Evolutionary conservation across 1,140 invertebrate genomes (phyloP), one percentile per base, ranked within the genome.

Genomic region (Trichonephila clavipes): DNA sequence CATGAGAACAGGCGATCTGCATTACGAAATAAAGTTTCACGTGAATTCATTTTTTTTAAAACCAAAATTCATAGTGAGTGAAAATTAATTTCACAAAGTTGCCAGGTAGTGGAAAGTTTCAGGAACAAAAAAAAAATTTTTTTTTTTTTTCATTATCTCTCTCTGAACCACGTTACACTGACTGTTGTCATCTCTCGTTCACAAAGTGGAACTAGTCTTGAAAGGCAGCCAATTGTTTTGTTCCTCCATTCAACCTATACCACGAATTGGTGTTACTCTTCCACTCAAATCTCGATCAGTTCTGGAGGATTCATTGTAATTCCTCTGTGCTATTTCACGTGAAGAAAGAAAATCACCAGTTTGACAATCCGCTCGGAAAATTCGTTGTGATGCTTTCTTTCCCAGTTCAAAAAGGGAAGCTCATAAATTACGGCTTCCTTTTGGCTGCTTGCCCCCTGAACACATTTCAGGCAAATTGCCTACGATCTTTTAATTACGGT

Each of bases 401-500:
- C 34, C 72, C 12, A 77, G 72, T 77, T 77, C 72, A 34, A 77
- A 92, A 92, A 87, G 51, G 66, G 91, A 87, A 87, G 83, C 82
- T 92, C 91, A 92, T 92, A 92, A 92, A 87, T 92, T 92, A 87
- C 77, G 91, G 44, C 82, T 24, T 69, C 24, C n/a, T 34, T 89
- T 72, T 90, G 81, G 64, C 83, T 19, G 77, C 21, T 66, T 92
- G 91, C 81, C 91, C 18, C 24, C 64, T 12, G 18, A 40, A 51
- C 51, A 58, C 34, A 72, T 24, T 51, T 24, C 58, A 85, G 91
- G 91, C 91, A 87, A 92, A 92, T 92, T 92, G 91, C 91, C 91
- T 92, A 92, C 91, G 91, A 87, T 86, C 91, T 92, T 92, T 92
- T 92, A 92, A 92, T 92, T 92, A 92, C 82, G 59, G 64, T 87